Base-by-base conservation (phyloP, 2,797 vertebrate species). In the Chaenodraco wilsoni region DNA sequence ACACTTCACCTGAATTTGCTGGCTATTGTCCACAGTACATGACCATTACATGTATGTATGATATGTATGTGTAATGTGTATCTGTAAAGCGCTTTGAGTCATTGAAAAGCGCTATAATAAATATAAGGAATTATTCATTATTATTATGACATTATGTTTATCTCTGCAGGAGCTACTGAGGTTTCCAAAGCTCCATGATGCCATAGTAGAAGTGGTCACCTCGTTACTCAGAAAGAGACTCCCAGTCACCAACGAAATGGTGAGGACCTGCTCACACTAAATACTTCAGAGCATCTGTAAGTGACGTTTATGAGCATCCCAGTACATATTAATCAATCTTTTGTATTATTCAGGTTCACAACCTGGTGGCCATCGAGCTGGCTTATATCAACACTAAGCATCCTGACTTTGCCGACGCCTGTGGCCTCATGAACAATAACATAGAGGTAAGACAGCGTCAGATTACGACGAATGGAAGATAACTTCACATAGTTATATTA, bases 361-460 rank as follows among this genome's bases (percentile, higher is more conserved):
- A 99, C 84, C 92, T 99, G 84, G 98, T 99, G 72, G 98, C 97
- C 48, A 99, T 99, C 61, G 98, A 99, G 80, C 87, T 99, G 78
- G 97, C 98, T 8, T 99, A 99, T 70, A 99, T 99, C 92, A 99
- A 99, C 90, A 99, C 98, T 56, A 99, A 99, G 78, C 98, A 99
- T 84, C 98, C 98, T 0, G 98, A 99, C 92, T 99, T 99, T 31
- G 97, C 97, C 5, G 98, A 99, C 74, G 98, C 98, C 71, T 98
- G 96, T 82, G 97, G 97, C 23, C 89, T 99, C 82, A 99, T 99
- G 95, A 99, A 99, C 91, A 98, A 97, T 78, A 99, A 99, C 81
- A 95, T 98, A 81, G 98, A 99, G 94, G 98, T 99, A 72, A 84
- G 74, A 19, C 44, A 2, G n/a, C 2, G 8, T 27, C 6, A 6